These are phyloP conservation scores for Aspidoscelis tigris DNA, from an alignment of 2,113 vertebrate genomes.

Conservation along the genomic window DNA sequence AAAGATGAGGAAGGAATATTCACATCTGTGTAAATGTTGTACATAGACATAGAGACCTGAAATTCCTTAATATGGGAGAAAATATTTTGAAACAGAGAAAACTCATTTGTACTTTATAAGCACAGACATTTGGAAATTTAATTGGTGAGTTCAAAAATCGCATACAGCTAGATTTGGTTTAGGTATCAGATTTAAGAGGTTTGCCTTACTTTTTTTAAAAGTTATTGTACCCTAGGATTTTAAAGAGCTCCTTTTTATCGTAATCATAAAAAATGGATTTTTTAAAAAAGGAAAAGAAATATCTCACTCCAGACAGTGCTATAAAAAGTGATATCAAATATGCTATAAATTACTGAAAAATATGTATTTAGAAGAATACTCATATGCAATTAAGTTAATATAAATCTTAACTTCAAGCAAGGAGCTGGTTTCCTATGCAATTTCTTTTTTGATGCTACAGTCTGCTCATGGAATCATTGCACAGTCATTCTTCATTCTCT, in stretches of 20 bases:
- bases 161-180: neutral
- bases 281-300: neutral
- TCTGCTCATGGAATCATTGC: conserved; percentile 41
- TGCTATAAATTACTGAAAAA: neutral
- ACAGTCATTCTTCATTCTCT: neutral
- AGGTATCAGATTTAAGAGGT: neutral
- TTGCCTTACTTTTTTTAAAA: neutral
- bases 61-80: neutral
- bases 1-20: neutral
- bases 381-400: conserved; percentile 42
- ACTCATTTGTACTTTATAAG: neutral
- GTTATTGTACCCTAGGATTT: neutral
- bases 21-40: no score
- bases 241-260: neutral
- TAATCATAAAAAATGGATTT: neutral
- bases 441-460: neutral
- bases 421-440: conserved; percentile 1
- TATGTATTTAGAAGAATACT: neutral
- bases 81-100: neutral
- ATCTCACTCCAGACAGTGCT: neutral
- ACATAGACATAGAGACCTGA: neutral
- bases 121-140: neutral
- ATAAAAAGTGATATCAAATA: conserved; percentile 21
- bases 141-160: neutral
- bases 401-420: neutral